Conservation (phyloP, 2,888 invertebrate genomes). For the Drosophila phalerata region DNA sequence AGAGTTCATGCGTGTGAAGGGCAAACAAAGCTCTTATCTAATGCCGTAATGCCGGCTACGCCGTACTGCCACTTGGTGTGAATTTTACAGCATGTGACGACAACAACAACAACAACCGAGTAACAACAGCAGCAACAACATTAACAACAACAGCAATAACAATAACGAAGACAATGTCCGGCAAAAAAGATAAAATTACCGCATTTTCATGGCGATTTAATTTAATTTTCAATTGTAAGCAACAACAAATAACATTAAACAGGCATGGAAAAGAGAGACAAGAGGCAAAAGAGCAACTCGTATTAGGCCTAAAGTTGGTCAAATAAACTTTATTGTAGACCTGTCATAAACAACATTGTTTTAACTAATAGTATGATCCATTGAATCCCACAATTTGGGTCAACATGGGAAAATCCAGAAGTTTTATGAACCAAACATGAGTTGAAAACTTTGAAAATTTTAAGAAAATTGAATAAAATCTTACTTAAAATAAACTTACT, state of each 20-base stretch:
- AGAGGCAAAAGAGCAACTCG: background rate
- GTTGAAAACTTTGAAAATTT: slow-evolving; percentile 9
- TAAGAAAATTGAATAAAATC: slow-evolving; percentile 5
- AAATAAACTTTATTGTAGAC: slow-evolving; percentile 25
- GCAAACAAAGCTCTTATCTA: slow-evolving; percentile 67
- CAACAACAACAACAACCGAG: slow-evolving; percentile 25
- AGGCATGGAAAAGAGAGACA: background rate
- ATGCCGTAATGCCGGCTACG: slow-evolving; percentile 34
- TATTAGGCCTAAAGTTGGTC: slow-evolving; percentile 34
- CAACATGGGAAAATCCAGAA: slow-evolving; percentile 26
- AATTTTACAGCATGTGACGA: slow-evolving; percentile 35
- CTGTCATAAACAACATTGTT: slow-evolving; percentile 26
- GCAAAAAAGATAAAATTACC: slow-evolving; percentile 44
- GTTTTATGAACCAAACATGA: slow-evolving; percentile 11
- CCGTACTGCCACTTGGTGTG: slow-evolving; percentile 38
- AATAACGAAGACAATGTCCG: slow-evolving; percentile 37
- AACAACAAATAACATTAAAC: slow-evolving; percentile 39
- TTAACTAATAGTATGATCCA: slow-evolving; percentile 13
- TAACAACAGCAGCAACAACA: slow-evolving; percentile 11
- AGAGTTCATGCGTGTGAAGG: slow-evolving; percentile 76
- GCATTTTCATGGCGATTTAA: slow-evolving; percentile 71
- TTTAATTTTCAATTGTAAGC: slow-evolving; percentile 65
- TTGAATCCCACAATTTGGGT: slow-evolving; percentile 9
- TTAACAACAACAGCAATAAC: slow-evolving; percentile 28
- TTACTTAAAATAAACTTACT: background rate